These are phyloP conservation scores for Podarcis raffonei DNA, from an alignment of 2,113 vertebrate species.

Conservation along the genomic window DNA sequence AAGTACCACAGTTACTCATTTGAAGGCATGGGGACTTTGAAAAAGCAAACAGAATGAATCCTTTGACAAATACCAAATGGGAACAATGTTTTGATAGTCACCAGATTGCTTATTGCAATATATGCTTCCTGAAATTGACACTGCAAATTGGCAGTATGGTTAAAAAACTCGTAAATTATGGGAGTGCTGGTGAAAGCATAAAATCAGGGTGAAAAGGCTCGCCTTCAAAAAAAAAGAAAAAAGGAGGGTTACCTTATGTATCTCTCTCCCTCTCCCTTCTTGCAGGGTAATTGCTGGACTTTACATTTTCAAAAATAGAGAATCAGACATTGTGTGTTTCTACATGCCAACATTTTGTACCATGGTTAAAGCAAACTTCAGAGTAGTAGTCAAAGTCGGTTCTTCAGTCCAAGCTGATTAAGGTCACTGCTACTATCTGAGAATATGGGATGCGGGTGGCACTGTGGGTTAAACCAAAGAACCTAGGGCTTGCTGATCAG, in stretches of 20 bases:
- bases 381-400: no score
- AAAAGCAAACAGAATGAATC: constrained; percentile 28
- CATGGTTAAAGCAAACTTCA: no score
- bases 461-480: no score
- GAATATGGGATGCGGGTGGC: no score
- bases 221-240: neutral
- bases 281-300: no score
- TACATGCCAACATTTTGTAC: no score
- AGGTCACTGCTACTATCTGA: no score
- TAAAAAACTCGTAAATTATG: neutral
- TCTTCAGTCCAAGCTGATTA: no score
- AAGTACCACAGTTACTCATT: neutral
- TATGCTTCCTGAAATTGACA: neutral
- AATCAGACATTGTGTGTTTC: no score
- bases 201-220: neutral
- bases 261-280: neutral
- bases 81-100: neutral
- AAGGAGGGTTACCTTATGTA: neutral
- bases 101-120: neutral
- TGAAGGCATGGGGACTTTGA: constrained; percentile 13
- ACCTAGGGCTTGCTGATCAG: no score
- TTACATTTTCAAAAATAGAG: no score
- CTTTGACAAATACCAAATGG: neutral
- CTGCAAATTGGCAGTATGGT: no score
- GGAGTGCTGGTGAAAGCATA: neutral